Evolutionary conservation across 2,888 invertebrate species (phyloP).

Genomic region (Trichacis sp.): DNA sequence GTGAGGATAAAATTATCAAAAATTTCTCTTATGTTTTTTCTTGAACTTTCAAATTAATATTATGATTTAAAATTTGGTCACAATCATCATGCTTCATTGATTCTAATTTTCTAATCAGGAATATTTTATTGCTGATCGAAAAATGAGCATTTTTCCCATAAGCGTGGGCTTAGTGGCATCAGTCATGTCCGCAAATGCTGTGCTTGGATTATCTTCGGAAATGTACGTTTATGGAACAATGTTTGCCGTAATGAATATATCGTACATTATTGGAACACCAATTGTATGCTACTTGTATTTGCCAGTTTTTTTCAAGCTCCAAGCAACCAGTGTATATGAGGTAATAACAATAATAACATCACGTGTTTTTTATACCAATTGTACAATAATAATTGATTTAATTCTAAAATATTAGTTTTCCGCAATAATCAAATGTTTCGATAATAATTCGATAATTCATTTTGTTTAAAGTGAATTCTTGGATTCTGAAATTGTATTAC

Average conservation of each 20-base stretch:
- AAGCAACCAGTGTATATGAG: constrained; percentile 71
- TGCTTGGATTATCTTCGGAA: constrained; percentile 72
- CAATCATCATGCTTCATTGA: too few relatives aligned
- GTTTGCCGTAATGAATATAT: constrained; percentile 71
- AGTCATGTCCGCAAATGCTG: constrained; percentile 73
- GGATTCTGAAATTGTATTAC: too few relatives aligned
- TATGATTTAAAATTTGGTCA: too few relatives aligned
- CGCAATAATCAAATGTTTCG: too few relatives aligned
- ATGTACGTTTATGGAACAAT: constrained; percentile 72
- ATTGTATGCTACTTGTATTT: constrained; percentile 69
- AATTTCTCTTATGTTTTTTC: too few relatives aligned
- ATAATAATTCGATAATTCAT: too few relatives aligned
- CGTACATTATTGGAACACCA: constrained; percentile 71
- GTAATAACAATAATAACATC: constrained; percentile 58
- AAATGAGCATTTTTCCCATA: constrained; percentile 70
- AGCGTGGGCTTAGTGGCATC: constrained; percentile 72
- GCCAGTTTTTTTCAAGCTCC: constrained; percentile 71
- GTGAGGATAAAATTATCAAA: too few relatives aligned
- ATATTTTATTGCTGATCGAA: constrained; percentile 71
- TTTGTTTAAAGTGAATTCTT: too few relatives aligned
- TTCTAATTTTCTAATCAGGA: constrained; percentile 58
- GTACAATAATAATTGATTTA: too few relatives aligned
- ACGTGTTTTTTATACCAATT: too few relatives aligned
- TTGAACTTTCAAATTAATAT: too few relatives aligned
- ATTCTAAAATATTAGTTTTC: too few relatives aligned